A percentile compares a stretch with the other conserved stretches of the same genome.
phyloP scores from a whole-genome alignment of 2,113 vertebrate genomes.

The Apistogramma diplotaenia region DNA sequence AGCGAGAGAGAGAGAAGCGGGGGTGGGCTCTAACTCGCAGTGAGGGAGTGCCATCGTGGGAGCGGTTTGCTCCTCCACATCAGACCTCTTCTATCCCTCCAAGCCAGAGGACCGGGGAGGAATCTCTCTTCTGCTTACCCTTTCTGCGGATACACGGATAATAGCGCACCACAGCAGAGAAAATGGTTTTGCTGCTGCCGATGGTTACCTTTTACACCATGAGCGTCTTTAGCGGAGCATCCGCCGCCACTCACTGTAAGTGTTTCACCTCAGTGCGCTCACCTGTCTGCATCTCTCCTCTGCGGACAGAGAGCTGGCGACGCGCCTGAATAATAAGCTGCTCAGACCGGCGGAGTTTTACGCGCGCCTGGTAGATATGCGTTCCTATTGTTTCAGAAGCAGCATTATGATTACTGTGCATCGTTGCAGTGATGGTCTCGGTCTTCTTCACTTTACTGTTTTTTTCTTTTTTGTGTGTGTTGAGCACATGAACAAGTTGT shows the following conservation, averaged over 20 bases:
- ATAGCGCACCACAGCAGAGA: slow-evolving; percentile 21
- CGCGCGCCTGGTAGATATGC: neutral
- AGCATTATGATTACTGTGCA: neutral
- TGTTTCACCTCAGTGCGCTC: slow-evolving; percentile 38
- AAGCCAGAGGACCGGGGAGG: slow-evolving; percentile 63
- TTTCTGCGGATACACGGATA: slow-evolving; percentile 48
- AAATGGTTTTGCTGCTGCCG: slow-evolving; percentile 56
- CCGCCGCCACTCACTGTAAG: slow-evolving; percentile 74
- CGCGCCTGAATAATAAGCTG: neutral
- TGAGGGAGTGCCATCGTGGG: slow-evolving; percentile 52
- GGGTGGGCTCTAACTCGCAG: slow-evolving; percentile 40
- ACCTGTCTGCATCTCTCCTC: slow-evolving; percentile 45
- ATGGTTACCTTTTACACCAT: slow-evolving; percentile 44
- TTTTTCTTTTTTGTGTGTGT: too few relatives aligned
- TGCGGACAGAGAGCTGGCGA: neutral
- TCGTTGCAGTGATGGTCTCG: neutral
- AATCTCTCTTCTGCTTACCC: neutral
- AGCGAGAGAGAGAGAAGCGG: neutral
- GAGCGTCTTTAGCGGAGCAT: slow-evolving; percentile 58
- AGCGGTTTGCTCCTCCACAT: slow-evolving; percentile 43
- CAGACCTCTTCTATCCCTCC: slow-evolving; percentile 58
- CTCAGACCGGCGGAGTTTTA: neutral
- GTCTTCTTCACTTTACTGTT: neutral
- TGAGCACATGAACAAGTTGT: slow-evolving; percentile 3
- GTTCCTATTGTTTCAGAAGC: neutral